phyloP scores from a whole-genome alignment of 2,113 vertebrate species.

The Elanus axillaris region DNA sequence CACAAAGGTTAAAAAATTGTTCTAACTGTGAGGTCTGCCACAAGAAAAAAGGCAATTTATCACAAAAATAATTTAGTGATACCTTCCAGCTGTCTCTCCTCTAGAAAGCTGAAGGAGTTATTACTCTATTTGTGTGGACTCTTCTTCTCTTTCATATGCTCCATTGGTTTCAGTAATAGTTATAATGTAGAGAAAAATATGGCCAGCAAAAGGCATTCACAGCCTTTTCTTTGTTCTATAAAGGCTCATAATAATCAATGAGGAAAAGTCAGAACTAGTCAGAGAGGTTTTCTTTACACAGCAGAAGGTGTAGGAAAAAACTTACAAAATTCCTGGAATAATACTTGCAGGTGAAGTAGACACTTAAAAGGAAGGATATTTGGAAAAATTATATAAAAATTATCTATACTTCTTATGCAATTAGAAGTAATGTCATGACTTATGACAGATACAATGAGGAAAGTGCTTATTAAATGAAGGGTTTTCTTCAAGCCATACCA shows the following conservation, averaged over 20 bases:
- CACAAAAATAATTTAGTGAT: slow-evolving; percentile 14
- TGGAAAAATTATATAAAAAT: background rate
- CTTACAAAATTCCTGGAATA: background rate
- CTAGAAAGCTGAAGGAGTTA: slow-evolving; percentile 20
- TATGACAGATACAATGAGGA: background rate
- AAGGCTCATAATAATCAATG: background rate
- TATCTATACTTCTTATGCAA: background rate
- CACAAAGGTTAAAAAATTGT: background rate
- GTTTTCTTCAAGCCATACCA: background rate
- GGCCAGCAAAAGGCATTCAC: background rate
- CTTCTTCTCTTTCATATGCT: slow-evolving; percentile 2
- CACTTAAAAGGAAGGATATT: background rate
- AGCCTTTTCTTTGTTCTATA: background rate
- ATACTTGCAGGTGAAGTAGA: background rate
- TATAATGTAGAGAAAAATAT: slow-evolving; percentile 26
- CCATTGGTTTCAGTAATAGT: background rate
- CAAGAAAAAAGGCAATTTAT: slow-evolving; percentile 6
- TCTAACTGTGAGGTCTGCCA: background rate
- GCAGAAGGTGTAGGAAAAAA: background rate
- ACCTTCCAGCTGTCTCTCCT: background rate
- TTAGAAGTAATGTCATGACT: background rate
- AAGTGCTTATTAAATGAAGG: background rate
- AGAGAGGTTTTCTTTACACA: background rate
- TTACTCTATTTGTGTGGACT: slow-evolving; percentile 20
- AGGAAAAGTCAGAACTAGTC: background rate